Evolutionary conservation across 2,113 vertebrate genomes (phyloP), one percentile per base, ranked within the genome.

Genomic region (Calypte anna): DNA sequence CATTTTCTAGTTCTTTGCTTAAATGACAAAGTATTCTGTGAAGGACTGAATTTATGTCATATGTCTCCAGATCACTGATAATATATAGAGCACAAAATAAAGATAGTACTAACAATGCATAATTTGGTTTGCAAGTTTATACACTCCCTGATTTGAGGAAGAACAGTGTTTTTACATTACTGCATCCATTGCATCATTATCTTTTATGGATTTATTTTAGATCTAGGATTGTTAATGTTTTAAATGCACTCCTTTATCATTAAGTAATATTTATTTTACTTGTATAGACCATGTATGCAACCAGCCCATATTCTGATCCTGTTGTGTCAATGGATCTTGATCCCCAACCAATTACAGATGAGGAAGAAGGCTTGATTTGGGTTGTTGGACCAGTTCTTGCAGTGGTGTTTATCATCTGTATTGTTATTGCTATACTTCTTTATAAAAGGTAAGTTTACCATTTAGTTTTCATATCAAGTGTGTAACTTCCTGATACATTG

Each of bases 381-480:
- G 99, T 99, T 55, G 99, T 99, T 93, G 99, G 99, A 43, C 99
- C 99, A 43, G 99, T 99, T 88, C 98, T 99, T 28, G 99, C 99
- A 5, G 99, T 99, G 8, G 99, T 99, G 93, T 99, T 99, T 98
- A 99, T 99, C 97, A 99, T 99, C 97, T 99, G 99, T 97, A 99
- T 99, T 96, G 99, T 99, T 92, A 99, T 99, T 92, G 99, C 99
- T 91, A 99, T 99, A 94, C 98, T 99, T 67, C 99, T 99, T 58
- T 99, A 99, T 97, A 99, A 99, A 96, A 99, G 99, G 99, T 99
- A 98, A 96, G 98, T 92, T 93, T 97, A 85, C 51, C 54, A 79
- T 69, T 38, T 57, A 67, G 30, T 88, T 93, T 89, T 64, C 3
- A 77, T 55, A 17, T 21, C 5, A 68, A 33, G 6, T n/a, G 9